A percentile compares a stretch with the other conserved stretches of the same genome.
These are phyloP conservation scores for Phengaris arion DNA, from an alignment of 2,888 invertebrate species.

Conservation along the genomic window DNA sequence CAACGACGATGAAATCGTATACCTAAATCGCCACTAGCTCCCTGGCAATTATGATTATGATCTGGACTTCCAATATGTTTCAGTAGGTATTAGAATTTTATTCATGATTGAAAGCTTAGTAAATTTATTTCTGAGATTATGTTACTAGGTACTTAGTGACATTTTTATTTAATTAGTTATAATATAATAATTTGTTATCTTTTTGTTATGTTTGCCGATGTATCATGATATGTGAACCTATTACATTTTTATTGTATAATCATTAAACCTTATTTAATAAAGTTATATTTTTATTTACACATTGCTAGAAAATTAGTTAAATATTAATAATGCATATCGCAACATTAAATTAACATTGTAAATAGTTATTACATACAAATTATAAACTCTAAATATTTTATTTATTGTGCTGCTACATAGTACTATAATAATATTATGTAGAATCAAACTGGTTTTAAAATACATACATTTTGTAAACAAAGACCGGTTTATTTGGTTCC, in stretches of 20 bases:
- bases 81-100: conserved; percentile 26
- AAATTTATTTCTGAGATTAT: conserved; percentile 63
- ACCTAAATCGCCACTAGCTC: too few species aligned
- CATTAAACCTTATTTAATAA: conserved; percentile 60
- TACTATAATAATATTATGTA: neutral
- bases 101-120: conserved; percentile 30
- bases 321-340: conserved; percentile 69
- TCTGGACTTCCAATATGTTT: conserved; percentile 32
- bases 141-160: conserved; percentile 32
- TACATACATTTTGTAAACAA: conserved; percentile 30
- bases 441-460: neutral
- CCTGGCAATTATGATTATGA: conserved; percentile 20
- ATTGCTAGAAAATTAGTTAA: conserved; percentile 62
- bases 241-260: conserved; percentile 64
- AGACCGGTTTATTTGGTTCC: conserved; percentile 36
- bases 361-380: conserved; percentile 53
- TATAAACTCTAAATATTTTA: conserved; percentile 49
- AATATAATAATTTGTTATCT: conserved; percentile 61
- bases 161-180: conserved; percentile 44
- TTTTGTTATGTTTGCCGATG: conserved; percentile 73
- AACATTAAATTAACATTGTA: conserved; percentile 58
- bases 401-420: conserved; percentile 31
- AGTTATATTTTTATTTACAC: conserved; percentile 71
- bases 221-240: conserved; percentile 55
- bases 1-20: too few species aligned